Percentiles rank a stretch among this genome's conserved stretches.
Conservation (phyloP, 1,140 invertebrate species). For the Spodoptera frugiperda region DNA sequence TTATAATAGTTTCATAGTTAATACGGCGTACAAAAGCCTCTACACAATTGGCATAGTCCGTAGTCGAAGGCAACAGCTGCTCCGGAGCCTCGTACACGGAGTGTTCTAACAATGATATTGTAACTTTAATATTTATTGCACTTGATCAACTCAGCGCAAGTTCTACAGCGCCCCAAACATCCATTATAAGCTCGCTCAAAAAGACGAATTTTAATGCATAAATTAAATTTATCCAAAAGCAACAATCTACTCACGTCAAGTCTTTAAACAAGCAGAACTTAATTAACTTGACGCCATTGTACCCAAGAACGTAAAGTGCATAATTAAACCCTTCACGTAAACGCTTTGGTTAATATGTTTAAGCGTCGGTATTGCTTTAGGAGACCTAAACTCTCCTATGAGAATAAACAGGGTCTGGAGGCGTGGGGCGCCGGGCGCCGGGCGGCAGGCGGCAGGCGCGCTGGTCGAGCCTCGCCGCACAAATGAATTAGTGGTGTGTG, state of each 20-base stretch:
- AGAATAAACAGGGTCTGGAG: constrained; percentile 79
- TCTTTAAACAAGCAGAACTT: constrained; percentile 78
- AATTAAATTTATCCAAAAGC: constrained; percentile 66
- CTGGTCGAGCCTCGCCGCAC: constrained; percentile 71
- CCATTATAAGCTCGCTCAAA: constrained; percentile 61
- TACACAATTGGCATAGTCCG: constrained; percentile 82
- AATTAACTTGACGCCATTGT: constrained; percentile 81
- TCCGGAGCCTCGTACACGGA: constrained; percentile 61
- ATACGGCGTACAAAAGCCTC: constrained; percentile 77
- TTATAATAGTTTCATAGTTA: constrained; percentile 79
- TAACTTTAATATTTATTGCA: constrained; percentile 85
- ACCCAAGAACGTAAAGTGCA: constrained; percentile 73
- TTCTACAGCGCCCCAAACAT: constrained; percentile 60
- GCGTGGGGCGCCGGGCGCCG: too few species aligned
- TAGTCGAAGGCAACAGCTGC: constrained; percentile 79
- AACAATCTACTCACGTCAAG: constrained; percentile 66
- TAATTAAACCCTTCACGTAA: constrained; percentile 83
- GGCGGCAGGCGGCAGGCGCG: constrained; percentile 65
- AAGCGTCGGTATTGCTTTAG: constrained; percentile 81
- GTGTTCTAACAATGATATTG: constrained; percentile 83
- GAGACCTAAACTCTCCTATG: constrained; percentile 85
- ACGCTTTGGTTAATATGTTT: constrained; percentile 83
- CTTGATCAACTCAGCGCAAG: constrained; percentile 78
- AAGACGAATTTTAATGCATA: constrained; percentile 72
- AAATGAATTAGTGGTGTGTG: constrained; percentile 81